Conservation (phyloP, 2,113 vertebrate genomes). For the Orycteropus afer region DNA sequence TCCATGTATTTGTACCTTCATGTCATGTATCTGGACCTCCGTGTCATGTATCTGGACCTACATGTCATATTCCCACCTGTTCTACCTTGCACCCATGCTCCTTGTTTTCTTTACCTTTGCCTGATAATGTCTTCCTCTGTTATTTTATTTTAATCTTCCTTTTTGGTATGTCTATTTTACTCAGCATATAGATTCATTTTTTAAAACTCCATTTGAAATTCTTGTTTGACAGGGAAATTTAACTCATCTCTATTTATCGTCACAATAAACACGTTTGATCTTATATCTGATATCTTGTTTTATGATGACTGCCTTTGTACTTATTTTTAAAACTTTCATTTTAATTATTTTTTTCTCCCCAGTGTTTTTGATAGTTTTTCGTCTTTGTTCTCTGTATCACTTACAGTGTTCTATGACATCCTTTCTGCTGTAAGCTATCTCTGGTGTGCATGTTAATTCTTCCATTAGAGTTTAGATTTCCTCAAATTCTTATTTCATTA, state of each 20-base stretch:
- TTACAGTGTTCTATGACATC: background rate
- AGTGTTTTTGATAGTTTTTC: background rate
- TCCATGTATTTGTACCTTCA: too few species aligned
- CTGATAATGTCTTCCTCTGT: background rate
- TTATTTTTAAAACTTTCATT: background rate
- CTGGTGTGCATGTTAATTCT: constrained; percentile 21
- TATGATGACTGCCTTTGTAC: background rate
- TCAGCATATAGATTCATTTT: constrained; percentile 9
- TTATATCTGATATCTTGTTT: constrained; percentile 5
- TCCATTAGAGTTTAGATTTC: constrained; percentile 22
- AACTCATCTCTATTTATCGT: constrained; percentile 36
- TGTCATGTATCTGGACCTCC: too few species aligned
- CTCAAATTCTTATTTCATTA: background rate
- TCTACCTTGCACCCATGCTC: background rate
- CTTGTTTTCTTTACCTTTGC: background rate
- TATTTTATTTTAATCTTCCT: background rate
- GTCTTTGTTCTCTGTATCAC: background rate
- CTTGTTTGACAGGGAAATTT: constrained; percentile 22
- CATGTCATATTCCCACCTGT: background rate
- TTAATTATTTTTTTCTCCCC: background rate
- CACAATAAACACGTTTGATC: background rate
- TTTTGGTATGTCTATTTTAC: background rate
- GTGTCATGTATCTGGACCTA: too few species aligned
- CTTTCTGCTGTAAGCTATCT: constrained; percentile 14
- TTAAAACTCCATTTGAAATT: constrained; percentile 28